These are phyloP conservation scores for Bolborhynchus lineola DNA, from an alignment of 2,113 vertebrate genomes.

Conservation along the genomic window DNA sequence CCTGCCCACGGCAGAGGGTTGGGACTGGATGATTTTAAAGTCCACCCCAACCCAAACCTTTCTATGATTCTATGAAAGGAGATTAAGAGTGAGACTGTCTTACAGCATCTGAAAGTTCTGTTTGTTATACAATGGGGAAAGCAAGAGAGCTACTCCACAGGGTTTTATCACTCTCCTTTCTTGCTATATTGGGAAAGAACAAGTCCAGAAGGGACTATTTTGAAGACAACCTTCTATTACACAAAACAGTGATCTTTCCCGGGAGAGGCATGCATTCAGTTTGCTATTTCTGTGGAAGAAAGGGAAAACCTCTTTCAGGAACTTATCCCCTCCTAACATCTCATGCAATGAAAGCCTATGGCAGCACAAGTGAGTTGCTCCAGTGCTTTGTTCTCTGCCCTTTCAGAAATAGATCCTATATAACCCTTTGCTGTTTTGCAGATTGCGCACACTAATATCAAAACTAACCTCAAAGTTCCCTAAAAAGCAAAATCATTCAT, in stretches of 20 bases:
- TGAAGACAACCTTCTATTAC: background rate
- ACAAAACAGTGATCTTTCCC: background rate
- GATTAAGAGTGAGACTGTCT: background rate
- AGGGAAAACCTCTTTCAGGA: background rate
- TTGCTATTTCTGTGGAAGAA: background rate
- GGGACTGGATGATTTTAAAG: background rate
- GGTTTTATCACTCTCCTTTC: background rate
- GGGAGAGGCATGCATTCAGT: background rate
- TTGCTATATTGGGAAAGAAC: background rate
- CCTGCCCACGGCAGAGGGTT: background rate
- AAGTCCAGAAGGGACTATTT: background rate
- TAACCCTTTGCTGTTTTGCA: background rate
- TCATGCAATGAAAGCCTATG: fast-evolving
- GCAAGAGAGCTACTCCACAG: background rate
- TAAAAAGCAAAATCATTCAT: background rate
- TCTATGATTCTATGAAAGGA: background rate
- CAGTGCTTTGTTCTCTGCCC: background rate
- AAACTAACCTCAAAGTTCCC: background rate
- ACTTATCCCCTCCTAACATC: background rate
- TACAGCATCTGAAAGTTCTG: background rate
- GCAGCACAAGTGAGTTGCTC: background rate
- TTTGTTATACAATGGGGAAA: background rate
- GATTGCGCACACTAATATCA: background rate
- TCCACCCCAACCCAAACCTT: background rate
- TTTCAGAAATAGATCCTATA: background rate